A percentile compares a stretch with the other conserved stretches of the same genome.
Conservation (phyloP, 2,797 vertebrate species). For the Scomberomorus guttatus region DNA sequence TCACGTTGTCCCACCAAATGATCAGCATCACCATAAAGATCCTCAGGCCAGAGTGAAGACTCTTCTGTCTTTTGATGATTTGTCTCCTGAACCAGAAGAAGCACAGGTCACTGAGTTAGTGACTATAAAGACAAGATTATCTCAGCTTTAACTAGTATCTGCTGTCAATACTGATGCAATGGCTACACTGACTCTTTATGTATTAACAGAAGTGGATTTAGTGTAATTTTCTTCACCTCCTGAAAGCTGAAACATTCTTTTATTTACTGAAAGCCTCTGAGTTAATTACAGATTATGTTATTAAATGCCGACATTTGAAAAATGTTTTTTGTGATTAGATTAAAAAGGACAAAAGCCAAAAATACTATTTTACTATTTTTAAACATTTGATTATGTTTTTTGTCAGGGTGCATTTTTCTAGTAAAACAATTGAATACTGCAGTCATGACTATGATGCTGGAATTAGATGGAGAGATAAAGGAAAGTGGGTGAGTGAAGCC, state of each 20-base stretch:
- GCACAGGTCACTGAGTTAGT: not conserved
- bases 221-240: not conserved
- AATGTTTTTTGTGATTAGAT: not conserved
- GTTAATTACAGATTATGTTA: too few relatives aligned
- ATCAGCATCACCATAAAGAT: too few relatives aligned
- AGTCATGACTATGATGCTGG: constrained; percentile 3
- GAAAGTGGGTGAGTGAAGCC: constrained; percentile 1
- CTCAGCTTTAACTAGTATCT: not conserved
- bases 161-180: not conserved
- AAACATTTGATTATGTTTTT: not conserved
- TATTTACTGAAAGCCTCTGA: not conserved
- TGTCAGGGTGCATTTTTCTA: not conserved
- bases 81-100: too few relatives aligned
- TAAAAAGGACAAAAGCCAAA: not conserved
- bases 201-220: not conserved
- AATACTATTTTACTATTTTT: not conserved
- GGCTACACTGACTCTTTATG: not conserved
- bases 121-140: not conserved
- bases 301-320: too few relatives aligned
- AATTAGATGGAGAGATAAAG: not conserved
- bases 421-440: not conserved
- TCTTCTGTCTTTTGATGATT: too few relatives aligned
- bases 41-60: too few relatives aligned
- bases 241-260: not conserved
- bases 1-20: too few relatives aligned